Conservation (phyloP, 2,797 vertebrate genomes). For the Neomorphus geoffroyi region DNA sequence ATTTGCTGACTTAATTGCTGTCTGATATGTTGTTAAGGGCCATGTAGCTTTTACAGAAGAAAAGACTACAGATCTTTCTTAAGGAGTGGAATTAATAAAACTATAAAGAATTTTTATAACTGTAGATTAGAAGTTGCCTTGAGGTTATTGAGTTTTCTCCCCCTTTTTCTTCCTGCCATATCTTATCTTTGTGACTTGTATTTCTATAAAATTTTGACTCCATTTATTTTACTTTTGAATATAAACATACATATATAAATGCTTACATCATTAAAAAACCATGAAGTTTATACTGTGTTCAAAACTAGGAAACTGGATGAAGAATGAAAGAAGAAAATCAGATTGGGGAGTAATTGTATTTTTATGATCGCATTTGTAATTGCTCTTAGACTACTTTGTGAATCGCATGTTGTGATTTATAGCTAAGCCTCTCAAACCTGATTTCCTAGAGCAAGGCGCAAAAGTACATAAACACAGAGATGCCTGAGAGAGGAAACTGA, state of each 20-base stretch:
- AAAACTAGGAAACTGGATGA: neutral
- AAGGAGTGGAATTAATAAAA: slow-evolving; percentile 29
- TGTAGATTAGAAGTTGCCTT: slow-evolving; percentile 9
- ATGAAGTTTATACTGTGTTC: neutral
- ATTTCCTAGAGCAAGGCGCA: neutral
- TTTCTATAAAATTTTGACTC: neutral
- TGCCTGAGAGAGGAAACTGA: neutral
- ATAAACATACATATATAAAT: neutral
- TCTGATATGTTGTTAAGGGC: neutral
- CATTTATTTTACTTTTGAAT: neutral
- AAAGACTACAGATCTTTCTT: neutral
- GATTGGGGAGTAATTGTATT: neutral
- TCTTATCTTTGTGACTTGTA: neutral
- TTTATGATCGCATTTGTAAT: neutral
- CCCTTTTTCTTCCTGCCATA: neutral
- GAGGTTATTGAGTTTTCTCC: neutral
- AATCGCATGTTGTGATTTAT: neutral
- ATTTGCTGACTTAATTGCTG: neutral
- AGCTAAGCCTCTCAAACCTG: neutral
- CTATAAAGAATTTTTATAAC: slow-evolving; percentile 12
- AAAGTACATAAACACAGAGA: neutral
- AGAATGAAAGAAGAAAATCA: neutral
- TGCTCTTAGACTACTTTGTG: neutral
- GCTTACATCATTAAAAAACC: neutral
- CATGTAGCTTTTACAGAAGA: slow-evolving; percentile 33